Base-by-base conservation (phyloP, 2,113 vertebrate genomes). In the Otus sunia region DNA sequence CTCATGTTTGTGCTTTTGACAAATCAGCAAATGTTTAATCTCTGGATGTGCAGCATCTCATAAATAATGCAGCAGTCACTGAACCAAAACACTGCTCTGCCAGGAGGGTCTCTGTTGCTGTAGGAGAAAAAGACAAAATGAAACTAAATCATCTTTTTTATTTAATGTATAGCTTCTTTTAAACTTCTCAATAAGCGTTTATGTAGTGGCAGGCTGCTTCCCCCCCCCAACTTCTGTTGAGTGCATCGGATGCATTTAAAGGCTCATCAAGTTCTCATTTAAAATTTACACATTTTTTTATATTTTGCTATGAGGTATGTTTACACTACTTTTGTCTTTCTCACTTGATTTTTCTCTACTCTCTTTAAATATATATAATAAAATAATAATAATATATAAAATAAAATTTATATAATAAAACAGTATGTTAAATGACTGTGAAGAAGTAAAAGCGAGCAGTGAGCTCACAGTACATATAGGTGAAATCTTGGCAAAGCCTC, bases 21-120 rank as follows among this genome's bases (percentile, higher is more conserved):
- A 99, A 99, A 99, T 98, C 99, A 99, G 98, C 98, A 98, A 98
- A 98, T 98, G 98, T 99, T 98, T 98, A 98, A 98, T 99, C 98
- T 98, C 97, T 98, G 98, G 97, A 98, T 98, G 98, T 97, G 98
- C 98, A 95, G 55, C 50, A 6, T 69, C 98, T 98, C 98, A 98
- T 99, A 98, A 98, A 99, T 99, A 98, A 99, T 99, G 98, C 98
- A 99, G 98, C 62, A 96, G 84, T 34, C 96, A 26, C 90, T 41
- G 58, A 94, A 87, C 92, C 96, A 85, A 87, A 97, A 94, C 94
- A 29, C 66, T 53, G 47, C 53, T 69, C 86, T 93, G 97, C 95
- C 92, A 86, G 92, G 95, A 89, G 92, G 91, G 92, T 55, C 86
- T 96, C 96, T 93, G 58, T 64, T 55, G 8, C 22, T 58, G 29